Evolutionary conservation across 2,888 invertebrate species (phyloP), one percentile per base, ranked within the genome.

Genomic region (Bugula neritina): DNA sequence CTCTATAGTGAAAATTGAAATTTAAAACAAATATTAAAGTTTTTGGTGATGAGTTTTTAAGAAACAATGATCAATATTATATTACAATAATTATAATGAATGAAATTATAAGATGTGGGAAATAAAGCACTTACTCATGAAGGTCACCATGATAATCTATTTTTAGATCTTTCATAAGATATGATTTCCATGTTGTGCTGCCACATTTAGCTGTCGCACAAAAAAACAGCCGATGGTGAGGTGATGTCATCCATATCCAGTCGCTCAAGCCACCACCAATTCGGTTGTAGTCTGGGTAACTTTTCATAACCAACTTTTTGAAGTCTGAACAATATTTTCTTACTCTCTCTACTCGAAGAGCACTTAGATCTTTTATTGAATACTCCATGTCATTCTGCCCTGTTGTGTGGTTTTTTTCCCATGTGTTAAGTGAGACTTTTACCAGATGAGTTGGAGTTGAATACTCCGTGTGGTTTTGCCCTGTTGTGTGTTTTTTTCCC

Each of bases 131-230:
- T 57, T 23, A 57, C 57, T 13, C 57, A 23, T 57, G 57, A 5
- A 25, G 13, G n/a, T 57, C 57, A n/a, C 13, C 23, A 5, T 57
- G 5, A 17, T 25, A 57, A n/a, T 57, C 57, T 13, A 57, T 57
- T 5, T 23, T 25, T 5, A 57, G 57, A 25, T 57, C 57, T 57
- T 57, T 25, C 57, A 57, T 57, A 25, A 57, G 57, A n/a, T 57
- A 57, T 5, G 57, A 57, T 23, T 57, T 57, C 57, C 57, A 57
- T 10, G 57, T 57, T 5, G 57, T 57, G n/a, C 57, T 57, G 10
- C 57, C 57, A 57, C 57, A 57, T 57, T 57, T 57, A n/a, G 57
- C n/a, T 57, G 57, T 57, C 5, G 57, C 57, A 25, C 57, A 57
- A 23, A n/a, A 57, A 23, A 57, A 57, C 13, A 57, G n/a, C 5